Percentiles rank a stretch among this genome's conserved stretches.
phyloP scores from a whole-genome alignment of 2,797 vertebrate species.

The Catharus ustulatus region DNA sequence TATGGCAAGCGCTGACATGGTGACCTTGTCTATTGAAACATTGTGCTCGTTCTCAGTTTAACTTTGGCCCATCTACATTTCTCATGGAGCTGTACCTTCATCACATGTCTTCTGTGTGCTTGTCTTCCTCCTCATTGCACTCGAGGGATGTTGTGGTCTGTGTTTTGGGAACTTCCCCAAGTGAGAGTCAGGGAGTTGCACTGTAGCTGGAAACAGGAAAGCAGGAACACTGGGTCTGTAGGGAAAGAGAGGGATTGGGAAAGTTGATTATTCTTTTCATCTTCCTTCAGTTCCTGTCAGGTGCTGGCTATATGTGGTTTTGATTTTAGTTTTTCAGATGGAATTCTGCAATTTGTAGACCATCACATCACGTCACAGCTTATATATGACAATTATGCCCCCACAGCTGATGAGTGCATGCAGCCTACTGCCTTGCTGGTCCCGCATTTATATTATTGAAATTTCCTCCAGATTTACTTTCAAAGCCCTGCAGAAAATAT shows the following conservation, averaged over 20 bases:
- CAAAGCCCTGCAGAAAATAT: neutral
- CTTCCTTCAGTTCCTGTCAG: neutral
- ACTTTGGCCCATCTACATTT: neutral
- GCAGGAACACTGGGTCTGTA: neutral
- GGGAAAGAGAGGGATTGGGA: neutral
- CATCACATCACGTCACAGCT: neutral
- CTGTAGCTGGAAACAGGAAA: neutral
- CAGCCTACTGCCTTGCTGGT: neutral
- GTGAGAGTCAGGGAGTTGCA: neutral
- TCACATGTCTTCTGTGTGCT: neutral
- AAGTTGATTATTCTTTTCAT: neutral
- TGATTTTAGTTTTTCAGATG: neutral
- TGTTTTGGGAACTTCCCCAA: neutral
- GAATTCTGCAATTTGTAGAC: neutral
- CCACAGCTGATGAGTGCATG: neutral
- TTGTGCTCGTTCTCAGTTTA: neutral
- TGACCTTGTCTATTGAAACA: neutral
- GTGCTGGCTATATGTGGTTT: neutral
- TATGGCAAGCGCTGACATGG: neutral
- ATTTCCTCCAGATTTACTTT: neutral
- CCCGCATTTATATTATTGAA: neutral
- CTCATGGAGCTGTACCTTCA: neutral
- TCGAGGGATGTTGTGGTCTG: neutral
- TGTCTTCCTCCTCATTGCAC: neutral
- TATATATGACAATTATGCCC: neutral